Base-by-base conservation (phyloP, 2,113 vertebrate genomes). In the Vimba vimba region DNA sequence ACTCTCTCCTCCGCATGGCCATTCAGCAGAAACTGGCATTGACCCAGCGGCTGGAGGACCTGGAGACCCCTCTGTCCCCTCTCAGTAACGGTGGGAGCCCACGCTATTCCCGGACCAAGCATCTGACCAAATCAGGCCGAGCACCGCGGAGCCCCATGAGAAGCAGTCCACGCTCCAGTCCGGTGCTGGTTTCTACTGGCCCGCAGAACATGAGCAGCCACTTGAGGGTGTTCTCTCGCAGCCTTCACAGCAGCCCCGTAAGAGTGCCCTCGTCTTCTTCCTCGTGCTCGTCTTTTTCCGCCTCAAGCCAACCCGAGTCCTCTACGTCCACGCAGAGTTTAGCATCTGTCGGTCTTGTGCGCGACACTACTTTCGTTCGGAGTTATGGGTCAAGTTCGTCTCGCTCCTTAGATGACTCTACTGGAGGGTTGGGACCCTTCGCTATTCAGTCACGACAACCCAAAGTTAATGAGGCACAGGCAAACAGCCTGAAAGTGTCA, bases 11-110 rank as follows among this genome's bases (percentile, higher is more conserved):
- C 83, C 95, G 95, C 47, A 96, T 96, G 95, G 95, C 95, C 86
- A 96, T 96, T 86, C 95, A 96, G 92, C 95, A 96, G 92, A 96
- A 96, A 79, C 64, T 96, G 88, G 95, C 95, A 13, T 93, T 96
- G 1, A 96, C 94, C 10, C 95, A 96, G 88, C 92, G 95, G 4
- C 60, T 96, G 86, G 95, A 96, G 90, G 94, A 96, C 73, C 90
- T 96, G 88, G 95, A 96, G 89, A 92, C 95, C 0, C 97, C 98
- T 73, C 90, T 96, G 0, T 91, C 90, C 15, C 88, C 93, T 25
- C 92, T 92, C 89, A 94, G 93, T 87, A 82, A 93, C 23, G 93
- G 91, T 89, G 88, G 91, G 91, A 95, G 95, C 86, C 94, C 94
- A 11, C 94, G 92, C 1, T 94, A 93, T 71, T 93, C 94, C 86